These are phyloP conservation scores for Gastrophysa polygoni DNA, from an alignment of 2,888 invertebrate genomes.

Conservation along the genomic window DNA sequence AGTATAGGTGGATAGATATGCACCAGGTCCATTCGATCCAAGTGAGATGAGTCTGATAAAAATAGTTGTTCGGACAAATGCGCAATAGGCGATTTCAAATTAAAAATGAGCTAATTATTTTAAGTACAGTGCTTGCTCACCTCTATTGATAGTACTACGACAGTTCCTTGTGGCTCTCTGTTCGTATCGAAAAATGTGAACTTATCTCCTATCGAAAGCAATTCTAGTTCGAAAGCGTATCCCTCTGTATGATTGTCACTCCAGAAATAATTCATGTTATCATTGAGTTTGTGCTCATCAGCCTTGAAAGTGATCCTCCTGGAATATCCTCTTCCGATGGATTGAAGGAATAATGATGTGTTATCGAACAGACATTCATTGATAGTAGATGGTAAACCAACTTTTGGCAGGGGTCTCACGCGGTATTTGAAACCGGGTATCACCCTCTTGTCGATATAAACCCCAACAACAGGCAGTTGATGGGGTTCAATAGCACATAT, in stretches of 20 bases:
- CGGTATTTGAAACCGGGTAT: constrained; percentile 77
- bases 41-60: constrained; percentile 38
- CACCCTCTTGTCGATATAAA: constrained; percentile 74
- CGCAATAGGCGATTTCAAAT: constrained; percentile 30
- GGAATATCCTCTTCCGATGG: constrained; percentile 76
- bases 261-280: constrained; percentile 78
- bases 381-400: constrained; percentile 41
- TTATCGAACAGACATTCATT: constrained; percentile 67
- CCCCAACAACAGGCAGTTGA: constrained; percentile 73
- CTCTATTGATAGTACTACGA: constrained; percentile 71
- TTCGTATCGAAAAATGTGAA: constrained; percentile 74
- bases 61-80: constrained; percentile 30
- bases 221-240: constrained; percentile 73
- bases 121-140: constrained; percentile 55
- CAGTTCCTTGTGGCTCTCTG: constrained; percentile 69
- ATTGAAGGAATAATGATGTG: constrained; percentile 69
- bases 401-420: constrained; percentile 69
- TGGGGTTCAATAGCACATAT: constrained; percentile 66
- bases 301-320: constrained; percentile 76
- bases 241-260: constrained; percentile 77
- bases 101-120: constrained; percentile 14
- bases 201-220: constrained; percentile 71
- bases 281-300: constrained; percentile 65
- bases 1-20: constrained; percentile 4
- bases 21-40: constrained; percentile 29